Evolutionary conservation across 2,797 vertebrate genomes (phyloP).

Genomic region (Eupleurogrammus muticus): DNA sequence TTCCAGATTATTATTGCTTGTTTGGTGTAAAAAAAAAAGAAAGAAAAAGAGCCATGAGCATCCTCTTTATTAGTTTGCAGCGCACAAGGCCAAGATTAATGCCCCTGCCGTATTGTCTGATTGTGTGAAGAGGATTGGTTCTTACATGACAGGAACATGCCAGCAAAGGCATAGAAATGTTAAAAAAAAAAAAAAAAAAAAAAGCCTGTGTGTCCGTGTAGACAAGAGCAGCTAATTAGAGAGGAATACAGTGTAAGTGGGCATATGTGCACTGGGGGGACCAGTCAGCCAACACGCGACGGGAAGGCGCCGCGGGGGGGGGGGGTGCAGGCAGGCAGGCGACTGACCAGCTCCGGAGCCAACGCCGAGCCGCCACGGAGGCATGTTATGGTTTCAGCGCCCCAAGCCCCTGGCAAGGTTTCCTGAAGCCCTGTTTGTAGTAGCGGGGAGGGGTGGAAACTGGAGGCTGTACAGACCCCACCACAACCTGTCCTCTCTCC

Average conservation of each 20-base stretch:
- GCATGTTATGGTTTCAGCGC: constrained; percentile 79
- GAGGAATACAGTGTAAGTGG: constrained; percentile 81
- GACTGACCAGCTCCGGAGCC: constrained; percentile 71
- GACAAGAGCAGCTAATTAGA: constrained; percentile 81
- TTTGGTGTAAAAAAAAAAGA: constrained; percentile 53
- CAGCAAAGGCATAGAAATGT: constrained; percentile 53
- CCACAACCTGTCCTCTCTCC: constrained; percentile 77
- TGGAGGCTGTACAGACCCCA: constrained; percentile 59
- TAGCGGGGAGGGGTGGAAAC: constrained; percentile 63
- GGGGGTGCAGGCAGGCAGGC: constrained; percentile 55
- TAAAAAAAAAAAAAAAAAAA: constrained; percentile 23
- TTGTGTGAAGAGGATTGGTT: constrained; percentile 37
- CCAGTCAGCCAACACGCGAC: constrained; percentile 77
- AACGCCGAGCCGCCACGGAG: constrained; percentile 72
- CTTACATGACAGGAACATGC: constrained; percentile 52
- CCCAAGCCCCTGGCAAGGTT: constrained; percentile 72
- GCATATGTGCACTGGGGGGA: constrained; percentile 79
- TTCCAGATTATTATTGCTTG: constrained; percentile 59
- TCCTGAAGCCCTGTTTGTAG: constrained; percentile 65
- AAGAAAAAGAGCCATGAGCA: constrained; percentile 8
- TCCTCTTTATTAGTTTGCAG: constrained; percentile 53
- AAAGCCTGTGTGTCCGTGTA: constrained; percentile 58
- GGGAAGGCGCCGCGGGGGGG: constrained; percentile 68
- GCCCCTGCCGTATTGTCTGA: constrained; percentile 11
- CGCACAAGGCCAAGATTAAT: constrained; percentile 31